Evolutionary conservation across 1,140 invertebrate species (phyloP), one percentile per base, ranked within the genome.

Genomic region (Cydia pomonella): DNA sequence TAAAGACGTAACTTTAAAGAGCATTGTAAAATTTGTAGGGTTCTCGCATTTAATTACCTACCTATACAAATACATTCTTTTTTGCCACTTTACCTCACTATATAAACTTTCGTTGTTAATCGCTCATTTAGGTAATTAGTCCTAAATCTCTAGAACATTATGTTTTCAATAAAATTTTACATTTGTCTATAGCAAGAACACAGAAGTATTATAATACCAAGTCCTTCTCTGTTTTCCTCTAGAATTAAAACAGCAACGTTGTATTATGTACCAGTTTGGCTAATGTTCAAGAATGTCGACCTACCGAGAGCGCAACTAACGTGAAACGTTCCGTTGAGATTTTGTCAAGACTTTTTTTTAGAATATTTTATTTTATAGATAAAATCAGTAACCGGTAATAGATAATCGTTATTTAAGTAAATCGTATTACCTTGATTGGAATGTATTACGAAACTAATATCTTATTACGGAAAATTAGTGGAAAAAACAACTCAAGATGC

Each of bases 271-370:
- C 64, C 13, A 69, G 18, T 69, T 38, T 69, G 64, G 64, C 29
- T 69, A 33, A 41, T 18, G 29, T 38, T 69, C 29, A 69, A 69
- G 29, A 69, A 69, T 69, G 29, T 38, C 16, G 29, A 41, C 29
- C 27, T 41, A n/a, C 13, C 16, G n/a, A 18, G 29, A 69, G n/a
- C 29, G 29, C 9, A 18, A 9, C 27, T 3, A 33, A 12, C 27
- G n/a, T 21, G 21, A 18, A 25, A 29, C 62, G 12, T 64, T 27
- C 62, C 25, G 9, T 64, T 25, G 18, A 29, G 25, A 64, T 25
- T 64, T 25, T 64, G 62, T 16, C 62, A 27, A 63, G 23, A 7
- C n/a, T 13, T n/a, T 33, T 7, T 53, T 53, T 3, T 21, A 7
- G 50, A 47, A 0, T 13, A 2, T 47, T 47, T 47, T 47, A 47